These are phyloP conservation scores for Lasioglossum leucozonium DNA, from an alignment of 2,888 invertebrate species.

Conservation along the genomic window DNA sequence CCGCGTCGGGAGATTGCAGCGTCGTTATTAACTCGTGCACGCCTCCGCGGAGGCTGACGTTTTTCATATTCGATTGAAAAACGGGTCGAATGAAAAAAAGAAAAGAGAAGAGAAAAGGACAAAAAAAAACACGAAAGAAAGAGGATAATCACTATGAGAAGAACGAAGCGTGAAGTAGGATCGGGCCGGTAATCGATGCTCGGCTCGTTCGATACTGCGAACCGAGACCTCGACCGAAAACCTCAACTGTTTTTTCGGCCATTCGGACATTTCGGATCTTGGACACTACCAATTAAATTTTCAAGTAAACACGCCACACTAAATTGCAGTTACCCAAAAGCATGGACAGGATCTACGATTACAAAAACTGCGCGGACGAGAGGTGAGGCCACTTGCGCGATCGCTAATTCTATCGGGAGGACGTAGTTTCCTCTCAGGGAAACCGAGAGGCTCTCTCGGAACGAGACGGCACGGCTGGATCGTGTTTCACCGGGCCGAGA, in stretches of 20 bases:
- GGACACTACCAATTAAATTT: constrained; percentile 51
- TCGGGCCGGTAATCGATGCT: constrained; percentile 3
- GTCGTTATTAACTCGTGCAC: background rate
- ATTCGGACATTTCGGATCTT: constrained; percentile 49
- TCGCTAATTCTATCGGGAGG: background rate
- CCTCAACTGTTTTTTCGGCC: constrained; percentile 64
- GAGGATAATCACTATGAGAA: background rate
- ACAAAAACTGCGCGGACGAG: background rate
- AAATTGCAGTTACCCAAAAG: background rate
- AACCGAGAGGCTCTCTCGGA: background rate
- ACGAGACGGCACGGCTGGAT: background rate
- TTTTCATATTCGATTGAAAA: background rate
- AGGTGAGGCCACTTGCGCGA: constrained; percentile 36
- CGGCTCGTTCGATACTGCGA: background rate
- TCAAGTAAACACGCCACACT: constrained; percentile 50
- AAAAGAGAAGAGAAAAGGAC: too few relatives aligned
- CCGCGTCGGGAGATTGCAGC: background rate
- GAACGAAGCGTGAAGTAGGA: background rate
- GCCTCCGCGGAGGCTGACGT: too few relatives aligned
- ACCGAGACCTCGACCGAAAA: constrained; percentile 25
- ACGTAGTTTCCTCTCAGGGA: background rate
- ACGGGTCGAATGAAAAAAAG: background rate
- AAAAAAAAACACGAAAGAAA: too few relatives aligned
- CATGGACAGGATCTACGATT: constrained; percentile 33
- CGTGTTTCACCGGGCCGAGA: constrained; percentile 6